phyloP scores from a whole-genome alignment of 2,113 vertebrate species.

The Leptodactylus fuscus region DNA sequence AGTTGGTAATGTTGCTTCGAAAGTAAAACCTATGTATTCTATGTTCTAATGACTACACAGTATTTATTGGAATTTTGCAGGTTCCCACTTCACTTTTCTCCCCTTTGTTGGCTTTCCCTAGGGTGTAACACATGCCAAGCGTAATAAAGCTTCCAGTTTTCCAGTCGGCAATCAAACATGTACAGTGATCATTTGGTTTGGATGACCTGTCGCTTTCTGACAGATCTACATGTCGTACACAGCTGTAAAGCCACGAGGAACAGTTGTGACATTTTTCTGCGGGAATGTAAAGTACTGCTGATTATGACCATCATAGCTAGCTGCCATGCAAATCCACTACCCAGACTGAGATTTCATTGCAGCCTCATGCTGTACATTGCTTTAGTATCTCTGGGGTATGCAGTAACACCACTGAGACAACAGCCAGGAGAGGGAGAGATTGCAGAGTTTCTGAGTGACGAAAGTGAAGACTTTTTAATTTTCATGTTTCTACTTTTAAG shows the following conservation, averaged over 20 bases:
- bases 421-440: background rate
- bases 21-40: too few species aligned
- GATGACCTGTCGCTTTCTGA: too few species aligned
- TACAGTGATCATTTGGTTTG: conserved; percentile 1
- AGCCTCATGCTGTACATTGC: background rate
- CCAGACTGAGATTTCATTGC: background rate
- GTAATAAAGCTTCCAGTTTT: background rate
- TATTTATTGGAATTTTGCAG: background rate
- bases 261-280: too few species aligned
- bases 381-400: background rate
- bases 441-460: background rate
- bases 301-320: too few species aligned
- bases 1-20: too few species aligned
- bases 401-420: background rate
- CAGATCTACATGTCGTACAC: too few species aligned
- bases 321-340: too few species aligned
- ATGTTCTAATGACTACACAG: too few species aligned
- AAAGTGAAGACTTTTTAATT: conserved; percentile 37
- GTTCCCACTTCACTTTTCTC: too few species aligned
- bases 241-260: too few species aligned
- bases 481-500: conserved; percentile 42
- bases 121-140: background rate
- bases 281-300: too few species aligned
- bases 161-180: background rate
- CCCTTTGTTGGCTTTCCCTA: background rate